Evolutionary conservation across 2,113 vertebrate species (phyloP), one percentile per base, ranked within the genome.

Genomic region (Channa maculata): DNA sequence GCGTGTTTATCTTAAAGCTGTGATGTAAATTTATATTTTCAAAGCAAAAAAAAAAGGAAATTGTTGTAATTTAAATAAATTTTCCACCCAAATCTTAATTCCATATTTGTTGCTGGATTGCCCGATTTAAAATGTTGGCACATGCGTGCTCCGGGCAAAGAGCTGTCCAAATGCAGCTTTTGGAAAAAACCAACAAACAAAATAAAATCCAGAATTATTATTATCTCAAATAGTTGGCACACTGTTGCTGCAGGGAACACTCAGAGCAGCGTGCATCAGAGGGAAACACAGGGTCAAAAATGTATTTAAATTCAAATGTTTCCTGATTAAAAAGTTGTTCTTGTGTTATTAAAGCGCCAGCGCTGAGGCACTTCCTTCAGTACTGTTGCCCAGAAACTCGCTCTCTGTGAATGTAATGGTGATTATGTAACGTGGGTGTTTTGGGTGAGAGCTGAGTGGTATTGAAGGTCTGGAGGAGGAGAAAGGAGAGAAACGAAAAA

Each of bases 401-500:
- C 74, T 61, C 43, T 57, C 73, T 63, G 71, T 34, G 65, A 80
- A 67, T 3, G 6, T 71, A 71, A 74, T 54, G 61, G 49, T 73
- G 71, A 81, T 90, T 80, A 91, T 87, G 68, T 82, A 86, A 89
- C 8, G 0, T 0, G 39, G 15, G 44, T 79, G 77, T 85, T 85
- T 72, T 57, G 73, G 73, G 44, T 5, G 6, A 83, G 64, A 77
- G 73, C 65, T 65, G 55, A 72, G 66, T 61, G 79, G 71, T 68
- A 75, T 71, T 82, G 78, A 78, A 69, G 65, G 38, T 53, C 75
- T 79, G 73, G 70, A 65, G 62, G 59, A 83, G 60, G 37, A 77
- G 68, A 48, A 71, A 60, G 24, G 39, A 72, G 68, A 68, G 55
- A 37, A 44, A 60, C 52, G 48, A 41, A 59, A 45, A 53, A 37